A percentile compares a stretch with the other conserved stretches of the same genome.
These are phyloP conservation scores for Aleiodes testaceus DNA, from an alignment of 2,888 invertebrate species.

Conservation along the genomic window DNA sequence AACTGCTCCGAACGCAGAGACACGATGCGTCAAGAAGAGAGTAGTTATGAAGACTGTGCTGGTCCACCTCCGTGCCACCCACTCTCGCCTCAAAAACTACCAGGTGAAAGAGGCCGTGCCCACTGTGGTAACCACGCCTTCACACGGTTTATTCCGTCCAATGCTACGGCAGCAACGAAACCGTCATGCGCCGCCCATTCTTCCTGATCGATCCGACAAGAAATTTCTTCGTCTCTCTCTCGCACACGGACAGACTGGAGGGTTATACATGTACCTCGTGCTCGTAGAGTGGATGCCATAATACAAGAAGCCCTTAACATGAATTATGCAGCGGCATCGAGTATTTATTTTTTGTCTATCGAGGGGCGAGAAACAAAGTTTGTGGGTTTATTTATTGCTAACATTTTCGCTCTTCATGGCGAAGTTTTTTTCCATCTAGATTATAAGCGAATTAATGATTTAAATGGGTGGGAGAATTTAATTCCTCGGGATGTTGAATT, in stretches of 20 bases:
- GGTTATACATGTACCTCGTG: neutral
- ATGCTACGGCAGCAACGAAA: slow-evolving; percentile 3
- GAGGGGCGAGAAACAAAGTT: slow-evolving; percentile 30
- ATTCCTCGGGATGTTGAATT: too few species aligned
- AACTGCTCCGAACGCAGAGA: slow-evolving; percentile 46
- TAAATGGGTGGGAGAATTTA: too few species aligned
- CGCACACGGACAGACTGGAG: too few species aligned
- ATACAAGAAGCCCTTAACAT: slow-evolving; percentile 50
- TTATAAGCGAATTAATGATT: too few species aligned
- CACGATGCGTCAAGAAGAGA: slow-evolving; percentile 56
- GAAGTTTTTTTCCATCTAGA: slow-evolving; percentile 19
- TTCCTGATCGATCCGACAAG: slow-evolving; percentile 17
- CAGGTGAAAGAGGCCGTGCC: slow-evolving; percentile 39
- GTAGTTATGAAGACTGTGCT: slow-evolving; percentile 66
- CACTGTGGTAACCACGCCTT: slow-evolving; percentile 29
- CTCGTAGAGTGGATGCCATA: slow-evolving; percentile 8
- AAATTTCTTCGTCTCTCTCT: neutral
- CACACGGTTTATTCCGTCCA: slow-evolving; percentile 17
- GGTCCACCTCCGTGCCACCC: slow-evolving; percentile 60
- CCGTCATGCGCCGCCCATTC: slow-evolving; percentile 42
- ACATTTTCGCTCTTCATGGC: slow-evolving; percentile 45
- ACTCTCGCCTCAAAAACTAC: slow-evolving; percentile 44
- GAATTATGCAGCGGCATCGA: slow-evolving; percentile 60
- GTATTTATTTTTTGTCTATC: slow-evolving; percentile 40
- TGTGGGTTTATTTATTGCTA: slow-evolving; percentile 13